Conservation (phyloP, 2,113 vertebrate genomes). For the Carettochelys insculpta region DNA sequence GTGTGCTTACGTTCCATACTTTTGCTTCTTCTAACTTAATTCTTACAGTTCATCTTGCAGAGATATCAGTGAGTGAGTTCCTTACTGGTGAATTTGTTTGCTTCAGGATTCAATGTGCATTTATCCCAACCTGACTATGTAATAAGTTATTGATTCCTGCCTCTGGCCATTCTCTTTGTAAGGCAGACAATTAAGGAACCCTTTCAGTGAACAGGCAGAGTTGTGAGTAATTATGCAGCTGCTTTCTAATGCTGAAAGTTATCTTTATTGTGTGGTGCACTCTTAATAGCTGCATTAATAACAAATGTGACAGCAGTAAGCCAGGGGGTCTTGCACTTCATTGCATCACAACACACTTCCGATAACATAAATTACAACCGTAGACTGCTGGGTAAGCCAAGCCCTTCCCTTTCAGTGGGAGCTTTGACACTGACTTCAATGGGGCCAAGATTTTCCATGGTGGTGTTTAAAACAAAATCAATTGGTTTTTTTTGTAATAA, state of each 20-base stretch:
- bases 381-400: background rate
- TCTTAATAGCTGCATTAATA: constrained; percentile 47
- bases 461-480: background rate
- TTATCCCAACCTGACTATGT: background rate
- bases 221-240: constrained; percentile 42
- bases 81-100: constrained; percentile 44
- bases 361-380: too few relatives aligned
- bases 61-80: constrained; percentile 10
- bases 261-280: constrained; percentile 61
- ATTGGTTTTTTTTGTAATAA: background rate
- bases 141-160: constrained; percentile 61
- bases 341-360: too few relatives aligned
- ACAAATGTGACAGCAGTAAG: constrained; percentile 11
- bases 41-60: constrained; percentile 21
- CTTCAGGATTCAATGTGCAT: constrained; percentile 42
- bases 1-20: background rate
- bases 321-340: background rate
- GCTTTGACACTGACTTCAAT: background rate
- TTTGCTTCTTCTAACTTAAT: constrained; percentile 17
- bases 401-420: background rate
- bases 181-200: constrained; percentile 25
- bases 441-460: background rate
- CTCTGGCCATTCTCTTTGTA: constrained; percentile 37
- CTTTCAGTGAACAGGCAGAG: constrained; percentile 52
- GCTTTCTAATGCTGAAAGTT: constrained; percentile 57